Evolutionary conservation across 2,113 vertebrate species (phyloP), one percentile per base, ranked within the genome.

Genomic region (Phaethornis superciliosus): DNA sequence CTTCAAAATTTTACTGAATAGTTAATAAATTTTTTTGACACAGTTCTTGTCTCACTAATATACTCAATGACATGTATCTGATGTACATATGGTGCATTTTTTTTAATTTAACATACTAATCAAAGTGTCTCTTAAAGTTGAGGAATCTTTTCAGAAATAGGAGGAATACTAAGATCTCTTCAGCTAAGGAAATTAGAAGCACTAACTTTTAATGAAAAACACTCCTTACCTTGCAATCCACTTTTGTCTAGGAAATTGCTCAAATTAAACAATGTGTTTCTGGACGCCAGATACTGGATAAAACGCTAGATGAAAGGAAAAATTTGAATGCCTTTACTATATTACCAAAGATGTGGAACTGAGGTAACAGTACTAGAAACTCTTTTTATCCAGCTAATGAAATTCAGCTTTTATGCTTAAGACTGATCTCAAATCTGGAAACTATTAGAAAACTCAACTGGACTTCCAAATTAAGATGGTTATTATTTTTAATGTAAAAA

Each of bases 221-320:
- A 30, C 1, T 4, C 35, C 98, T 97, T 98, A 99, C 99, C 99
- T 96, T 99, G 99, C 59, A 99, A 99, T 94, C 99, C 99, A 85
- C 99, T 99, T 98, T 99, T 99, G 98, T 99, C 99, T 98, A 99
- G 98, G 98, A 99, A 99, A 98, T 99, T 99, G 98, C 98, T 99
- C 97, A 99, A 98, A 97, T 99, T 99, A 98, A 99, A 99, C 96
- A 99, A 97, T 2, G 99, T 99, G 98, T 99, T 99, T 98, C 99
- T 98, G 96, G 99, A 99, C 93, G 99, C 99, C 95, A 99, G 98
- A 97, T 99, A 99, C 98, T 99, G 99, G 97, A 99, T 98, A 96
- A 99, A 99, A 97, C 98, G 99, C 99, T 99, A 91, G 12, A 97
- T 59, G 42, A 93, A 91, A 97, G 85, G 71, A 81, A 95, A 93